Conservation (phyloP, 1,140 invertebrate species). For the Ceratina calcarata region DNA sequence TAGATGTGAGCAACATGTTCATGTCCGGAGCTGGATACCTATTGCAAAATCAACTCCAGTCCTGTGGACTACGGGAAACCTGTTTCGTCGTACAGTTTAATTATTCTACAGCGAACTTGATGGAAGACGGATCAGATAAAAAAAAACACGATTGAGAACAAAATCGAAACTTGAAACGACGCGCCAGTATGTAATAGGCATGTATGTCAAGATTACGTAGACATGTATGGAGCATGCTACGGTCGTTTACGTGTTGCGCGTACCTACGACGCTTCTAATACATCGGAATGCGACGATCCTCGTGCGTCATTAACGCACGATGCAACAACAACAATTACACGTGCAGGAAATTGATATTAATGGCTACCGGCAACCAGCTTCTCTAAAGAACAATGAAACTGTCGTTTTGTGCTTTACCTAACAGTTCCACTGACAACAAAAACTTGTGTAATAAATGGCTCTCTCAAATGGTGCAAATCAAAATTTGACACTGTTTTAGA, state of each 20-base stretch:
- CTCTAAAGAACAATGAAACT: too few relatives aligned
- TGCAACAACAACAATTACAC: background rate
- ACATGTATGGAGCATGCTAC: constrained; percentile 6
- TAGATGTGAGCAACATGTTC: too few relatives aligned
- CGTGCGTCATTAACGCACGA: constrained; percentile 25
- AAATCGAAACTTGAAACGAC: background rate
- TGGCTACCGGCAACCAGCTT: background rate
- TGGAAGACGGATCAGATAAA: background rate
- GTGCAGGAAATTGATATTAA: constrained; percentile 16
- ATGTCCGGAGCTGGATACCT: too few relatives aligned
- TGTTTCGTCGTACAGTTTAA: constrained; percentile 4
- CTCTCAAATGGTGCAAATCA: too few relatives aligned
- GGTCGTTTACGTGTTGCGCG: background rate
- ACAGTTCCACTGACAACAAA: too few relatives aligned
- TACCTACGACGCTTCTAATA: constrained; percentile 4
- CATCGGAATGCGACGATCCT: constrained; percentile 29
- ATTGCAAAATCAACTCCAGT: too few relatives aligned
- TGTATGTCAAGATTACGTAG: constrained; percentile 32
- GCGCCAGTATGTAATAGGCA: background rate
- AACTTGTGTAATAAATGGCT: too few relatives aligned
- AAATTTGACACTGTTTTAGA: too few relatives aligned
- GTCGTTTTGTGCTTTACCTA: too few relatives aligned
- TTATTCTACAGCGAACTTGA: background rate
- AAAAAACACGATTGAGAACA: background rate
- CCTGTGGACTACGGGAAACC: background rate